A percentile compares a stretch with the other conserved stretches of the same genome.
Conservation (phyloP, 2,888 invertebrate species). For the Drosophila birchii region DNA sequence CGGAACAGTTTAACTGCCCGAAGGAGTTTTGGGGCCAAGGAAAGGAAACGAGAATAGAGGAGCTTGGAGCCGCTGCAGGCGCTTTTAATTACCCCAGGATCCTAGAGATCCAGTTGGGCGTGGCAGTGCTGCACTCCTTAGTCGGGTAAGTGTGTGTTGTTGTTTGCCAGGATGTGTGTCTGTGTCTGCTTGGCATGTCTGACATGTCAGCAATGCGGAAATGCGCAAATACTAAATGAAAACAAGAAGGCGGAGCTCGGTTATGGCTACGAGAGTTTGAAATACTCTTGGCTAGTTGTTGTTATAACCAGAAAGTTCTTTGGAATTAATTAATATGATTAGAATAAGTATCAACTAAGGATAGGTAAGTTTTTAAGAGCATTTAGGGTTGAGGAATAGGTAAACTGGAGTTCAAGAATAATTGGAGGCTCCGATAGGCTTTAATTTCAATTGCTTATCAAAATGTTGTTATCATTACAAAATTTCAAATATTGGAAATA, state of each 20-base stretch:
- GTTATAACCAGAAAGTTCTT: background rate
- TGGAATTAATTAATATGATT: background rate
- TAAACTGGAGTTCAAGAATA: too few relatives aligned
- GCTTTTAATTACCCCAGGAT: constrained; percentile 73
- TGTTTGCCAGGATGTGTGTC: background rate
- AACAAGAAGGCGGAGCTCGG: constrained; percentile 43
- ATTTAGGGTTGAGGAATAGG: background rate
- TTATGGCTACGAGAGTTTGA: too few relatives aligned
- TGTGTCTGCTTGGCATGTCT: constrained; percentile 58
- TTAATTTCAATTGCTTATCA: too few relatives aligned
- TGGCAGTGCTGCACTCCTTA: constrained; percentile 28
- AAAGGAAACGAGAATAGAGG: background rate
- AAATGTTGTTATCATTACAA: too few relatives aligned
- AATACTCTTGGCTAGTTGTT: background rate
- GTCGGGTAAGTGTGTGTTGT: constrained; percentile 20
- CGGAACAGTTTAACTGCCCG: constrained; percentile 29
- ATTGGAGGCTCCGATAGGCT: too few relatives aligned
- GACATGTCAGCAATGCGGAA: constrained; percentile 78
- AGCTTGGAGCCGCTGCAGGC: constrained; percentile 33
- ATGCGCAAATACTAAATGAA: constrained; percentile 75
- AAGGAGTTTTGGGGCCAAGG: constrained; percentile 20
- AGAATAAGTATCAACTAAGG: background rate
- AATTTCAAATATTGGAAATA: too few relatives aligned
- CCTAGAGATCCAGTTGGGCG: constrained; percentile 27
- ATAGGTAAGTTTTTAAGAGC: background rate